Evolutionary conservation across 2,888 invertebrate genomes (phyloP).

Genomic region (Drepana falcataria): DNA sequence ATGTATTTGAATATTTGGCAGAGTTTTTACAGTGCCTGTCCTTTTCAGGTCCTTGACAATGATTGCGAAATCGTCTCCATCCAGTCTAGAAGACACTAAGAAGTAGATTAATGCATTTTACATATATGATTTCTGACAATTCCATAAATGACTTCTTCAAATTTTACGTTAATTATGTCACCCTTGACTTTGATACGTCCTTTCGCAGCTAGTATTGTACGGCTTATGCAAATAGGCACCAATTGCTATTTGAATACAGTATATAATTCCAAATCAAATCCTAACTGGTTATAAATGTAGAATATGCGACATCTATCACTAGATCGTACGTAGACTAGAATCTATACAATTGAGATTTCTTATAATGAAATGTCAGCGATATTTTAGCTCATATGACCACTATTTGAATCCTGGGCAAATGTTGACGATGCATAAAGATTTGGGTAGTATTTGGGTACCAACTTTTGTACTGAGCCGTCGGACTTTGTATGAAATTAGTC

Average conservation of each 20-base stretch:
- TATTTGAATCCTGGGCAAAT: slow-evolving; percentile 8
- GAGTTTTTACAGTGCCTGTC: slow-evolving; percentile 8
- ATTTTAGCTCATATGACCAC: slow-evolving; percentile 18
- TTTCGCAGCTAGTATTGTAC: slow-evolving; percentile 11
- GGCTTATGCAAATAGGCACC: slow-evolving; percentile 24
- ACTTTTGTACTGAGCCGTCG: slow-evolving; percentile 68
- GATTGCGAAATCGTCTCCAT: slow-evolving; percentile 63
- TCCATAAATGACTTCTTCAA: slow-evolving; percentile 19
- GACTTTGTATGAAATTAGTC: slow-evolving; percentile 55
- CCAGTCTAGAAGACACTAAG: slow-evolving; percentile 58
- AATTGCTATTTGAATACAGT: slow-evolving; percentile 1
- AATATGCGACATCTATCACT: too few species aligned
- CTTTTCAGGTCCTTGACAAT: slow-evolving; percentile 67
- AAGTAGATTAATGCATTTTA: slow-evolving; percentile 36
- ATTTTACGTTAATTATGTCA: slow-evolving; percentile 8
- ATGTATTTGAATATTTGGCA: background rate
- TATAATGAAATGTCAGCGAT: slow-evolving; percentile 3
- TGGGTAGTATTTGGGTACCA: slow-evolving; percentile 72
- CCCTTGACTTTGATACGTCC: slow-evolving; percentile 17
- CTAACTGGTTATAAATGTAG: background rate
- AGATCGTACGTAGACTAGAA: too few species aligned
- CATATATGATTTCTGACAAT: background rate
- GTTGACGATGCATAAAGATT: slow-evolving; percentile 31
- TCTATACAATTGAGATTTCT: too few species aligned
- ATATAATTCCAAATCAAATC: slow-evolving; percentile 1